Conservation (phyloP, 1,140 invertebrate species). For the Centruroides vittatus region DNA sequence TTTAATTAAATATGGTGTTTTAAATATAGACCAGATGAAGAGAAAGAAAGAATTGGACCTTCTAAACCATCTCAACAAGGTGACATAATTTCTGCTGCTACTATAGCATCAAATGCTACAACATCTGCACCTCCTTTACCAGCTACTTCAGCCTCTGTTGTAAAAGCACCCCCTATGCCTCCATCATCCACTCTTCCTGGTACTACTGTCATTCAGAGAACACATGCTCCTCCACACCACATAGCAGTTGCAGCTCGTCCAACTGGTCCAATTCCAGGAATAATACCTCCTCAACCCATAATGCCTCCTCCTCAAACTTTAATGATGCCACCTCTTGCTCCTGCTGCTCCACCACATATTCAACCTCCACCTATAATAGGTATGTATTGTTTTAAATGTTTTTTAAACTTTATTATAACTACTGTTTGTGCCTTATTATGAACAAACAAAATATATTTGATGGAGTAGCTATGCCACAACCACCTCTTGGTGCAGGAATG, state of each 20-base stretch:
- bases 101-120: constrained; percentile 1
- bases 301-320: constrained; percentile 12
- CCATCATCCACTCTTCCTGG: constrained; percentile 17
- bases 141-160: constrained; percentile 19
- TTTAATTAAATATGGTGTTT: no score
- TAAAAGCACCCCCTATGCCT: constrained; percentile 17
- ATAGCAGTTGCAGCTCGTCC: constrained; percentile 30
- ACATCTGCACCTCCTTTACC: constrained; percentile 11
- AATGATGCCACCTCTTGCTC: constrained; percentile 24
- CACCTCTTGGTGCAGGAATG: constrained; percentile 20
- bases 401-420: no score
- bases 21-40: constrained; percentile 57
- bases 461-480: constrained; percentile 19
- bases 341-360: constrained; percentile 34
- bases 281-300: constrained; percentile 13
- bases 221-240: background rate
- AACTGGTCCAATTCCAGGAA: constrained; percentile 27
- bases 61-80: constrained; percentile 40
- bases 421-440: no score
- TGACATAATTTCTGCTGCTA: constrained; percentile 42
- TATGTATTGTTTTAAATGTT: background rate
- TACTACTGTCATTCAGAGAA: background rate
- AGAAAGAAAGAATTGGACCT: constrained; percentile 57
- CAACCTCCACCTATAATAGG: background rate
- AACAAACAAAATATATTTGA: no score